Evolutionary conservation across 2,888 invertebrate genomes (phyloP).

Genomic region (Atrina japonica): DNA sequence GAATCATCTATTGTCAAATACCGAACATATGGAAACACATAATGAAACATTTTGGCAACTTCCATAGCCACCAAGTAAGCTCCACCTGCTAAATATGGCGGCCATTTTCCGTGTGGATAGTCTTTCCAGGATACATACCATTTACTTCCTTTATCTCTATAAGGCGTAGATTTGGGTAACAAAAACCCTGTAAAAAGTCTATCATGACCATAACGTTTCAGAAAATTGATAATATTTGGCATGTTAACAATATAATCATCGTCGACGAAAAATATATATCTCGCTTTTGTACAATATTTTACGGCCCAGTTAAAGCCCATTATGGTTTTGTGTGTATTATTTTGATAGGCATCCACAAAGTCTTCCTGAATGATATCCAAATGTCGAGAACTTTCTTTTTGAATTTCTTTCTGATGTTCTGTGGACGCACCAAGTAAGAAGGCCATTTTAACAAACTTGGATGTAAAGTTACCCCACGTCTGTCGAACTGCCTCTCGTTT

Average conservation of each 20-base stretch:
- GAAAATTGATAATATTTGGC: constrained; percentile 8
- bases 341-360: constrained; percentile 27
- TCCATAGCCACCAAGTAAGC: constrained; percentile 42
- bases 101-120: constrained; percentile 61
- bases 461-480: constrained; percentile 1
- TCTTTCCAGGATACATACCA: constrained; percentile 56
- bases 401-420: neutral
- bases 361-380: constrained; percentile 29
- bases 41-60: constrained; percentile 3
- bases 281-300: constrained; percentile 15
- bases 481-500: too few relatives aligned
- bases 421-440: constrained; percentile 28
- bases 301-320: constrained; percentile 34
- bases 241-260: constrained; percentile 34
- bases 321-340: constrained; percentile 37
- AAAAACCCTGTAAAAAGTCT: constrained; percentile 12
- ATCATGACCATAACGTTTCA: neutral
- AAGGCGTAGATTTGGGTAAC: constrained; percentile 32
- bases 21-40: constrained; percentile 25
- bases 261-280: constrained; percentile 29
- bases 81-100: constrained; percentile 65
- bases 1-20: constrained; percentile 28
- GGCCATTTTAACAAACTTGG: constrained; percentile 2
- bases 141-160: constrained; percentile 49
- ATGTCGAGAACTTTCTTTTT: neutral